These are phyloP conservation scores for Mycteria americana DNA, from an alignment of 2,797 vertebrate species.

Conservation along the genomic window DNA sequence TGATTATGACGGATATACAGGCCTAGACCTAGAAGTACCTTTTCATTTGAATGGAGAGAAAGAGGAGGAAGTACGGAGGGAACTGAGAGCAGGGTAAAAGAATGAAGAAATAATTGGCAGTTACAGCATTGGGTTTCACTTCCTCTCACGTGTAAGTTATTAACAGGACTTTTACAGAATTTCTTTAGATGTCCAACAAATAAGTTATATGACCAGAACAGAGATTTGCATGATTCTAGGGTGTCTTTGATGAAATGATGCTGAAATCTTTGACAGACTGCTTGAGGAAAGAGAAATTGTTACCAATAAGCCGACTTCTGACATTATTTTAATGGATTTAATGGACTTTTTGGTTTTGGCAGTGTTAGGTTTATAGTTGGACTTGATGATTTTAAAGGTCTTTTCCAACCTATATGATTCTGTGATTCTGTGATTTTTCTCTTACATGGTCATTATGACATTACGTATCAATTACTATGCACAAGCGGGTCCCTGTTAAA, in stretches of 20 bases:
- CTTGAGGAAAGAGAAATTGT: background rate
- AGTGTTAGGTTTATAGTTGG: too few relatives aligned
- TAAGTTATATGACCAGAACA: background rate
- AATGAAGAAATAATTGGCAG: slow-evolving; percentile 35
- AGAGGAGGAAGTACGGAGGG: background rate
- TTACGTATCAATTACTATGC: background rate
- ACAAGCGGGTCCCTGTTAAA: background rate
- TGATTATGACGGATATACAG: background rate
- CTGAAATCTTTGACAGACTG: background rate
- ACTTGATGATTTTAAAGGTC: too few relatives aligned
- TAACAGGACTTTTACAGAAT: background rate
- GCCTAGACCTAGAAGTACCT: slow-evolving; percentile 4
- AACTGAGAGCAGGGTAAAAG: slow-evolving; percentile 21
- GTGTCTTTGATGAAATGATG: background rate
- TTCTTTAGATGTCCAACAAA: background rate
- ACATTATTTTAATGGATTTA: background rate
- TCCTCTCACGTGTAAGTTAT: background rate
- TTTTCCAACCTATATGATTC: too few relatives aligned
- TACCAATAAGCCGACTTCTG: background rate
- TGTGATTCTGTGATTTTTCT: too few relatives aligned
- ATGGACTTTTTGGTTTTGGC: too few relatives aligned
- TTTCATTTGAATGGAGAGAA: background rate
- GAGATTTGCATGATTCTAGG: background rate
- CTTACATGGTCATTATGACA: background rate
- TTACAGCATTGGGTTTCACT: slow-evolving; percentile 18